phyloP scores from a whole-genome alignment of 2,888 invertebrate genomes.

The Muschampia plurimacula region DNA sequence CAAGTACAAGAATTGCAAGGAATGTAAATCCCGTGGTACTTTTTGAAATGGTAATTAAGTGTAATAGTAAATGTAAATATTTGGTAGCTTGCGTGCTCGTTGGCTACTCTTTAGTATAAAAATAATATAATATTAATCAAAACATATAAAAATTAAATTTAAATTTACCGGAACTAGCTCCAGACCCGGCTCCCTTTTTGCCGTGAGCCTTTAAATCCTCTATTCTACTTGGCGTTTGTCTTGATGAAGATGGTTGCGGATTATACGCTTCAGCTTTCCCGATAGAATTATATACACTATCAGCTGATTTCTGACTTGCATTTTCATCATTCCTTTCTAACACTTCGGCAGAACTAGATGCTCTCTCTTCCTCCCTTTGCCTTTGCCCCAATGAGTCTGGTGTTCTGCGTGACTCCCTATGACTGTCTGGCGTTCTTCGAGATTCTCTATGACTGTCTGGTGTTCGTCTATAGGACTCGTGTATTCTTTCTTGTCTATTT shows the following conservation, averaged over 20 bases:
- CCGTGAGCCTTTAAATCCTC: constrained; percentile 79
- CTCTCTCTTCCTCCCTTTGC: constrained; percentile 72
- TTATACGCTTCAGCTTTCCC: constrained; percentile 71
- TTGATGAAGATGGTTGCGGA: constrained; percentile 80
- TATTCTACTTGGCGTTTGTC: constrained; percentile 77
- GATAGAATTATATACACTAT: constrained; percentile 86
- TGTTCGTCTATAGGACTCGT: constrained; percentile 72
- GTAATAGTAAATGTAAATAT: too few relatives aligned
- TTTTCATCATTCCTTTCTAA: constrained; percentile 72
- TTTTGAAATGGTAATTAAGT: too few relatives aligned
- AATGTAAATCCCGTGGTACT: too few relatives aligned
- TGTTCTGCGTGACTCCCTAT: constrained; percentile 62
- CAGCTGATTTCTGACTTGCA: constrained; percentile 80
- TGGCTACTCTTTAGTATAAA: too few relatives aligned
- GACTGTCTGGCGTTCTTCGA: constrained; percentile 69
- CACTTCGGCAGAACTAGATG: constrained; percentile 56
- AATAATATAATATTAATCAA: too few relatives aligned
- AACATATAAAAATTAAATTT: neutral
- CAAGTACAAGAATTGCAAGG: too few relatives aligned
- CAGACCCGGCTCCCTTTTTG: constrained; percentile 84
- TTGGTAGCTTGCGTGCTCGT: too few relatives aligned
- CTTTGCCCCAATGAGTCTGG: constrained; percentile 71
- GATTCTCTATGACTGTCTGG: constrained; percentile 65
- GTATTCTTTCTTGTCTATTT: constrained; percentile 57
- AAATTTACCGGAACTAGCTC: constrained; percentile 85